Conservation (phyloP, 1,140 invertebrate genomes). For the Teleogryllus occipitalis region DNA sequence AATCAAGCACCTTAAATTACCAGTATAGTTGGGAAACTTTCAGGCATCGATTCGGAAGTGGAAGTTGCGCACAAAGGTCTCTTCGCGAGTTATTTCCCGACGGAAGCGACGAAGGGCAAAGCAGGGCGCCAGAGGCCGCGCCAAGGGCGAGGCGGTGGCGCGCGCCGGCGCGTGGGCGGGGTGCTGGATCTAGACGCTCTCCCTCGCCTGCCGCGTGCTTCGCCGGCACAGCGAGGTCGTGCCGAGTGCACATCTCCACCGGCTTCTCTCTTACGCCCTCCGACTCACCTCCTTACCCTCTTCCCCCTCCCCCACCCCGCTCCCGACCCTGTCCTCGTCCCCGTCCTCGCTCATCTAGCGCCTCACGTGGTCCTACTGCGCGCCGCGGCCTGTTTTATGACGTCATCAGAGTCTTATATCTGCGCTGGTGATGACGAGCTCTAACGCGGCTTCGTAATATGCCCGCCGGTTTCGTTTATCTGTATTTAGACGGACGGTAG, state of each 20-base stretch:
- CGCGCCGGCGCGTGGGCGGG: too few species aligned
- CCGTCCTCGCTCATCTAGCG: too few species aligned
- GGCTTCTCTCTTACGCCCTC: too few species aligned
- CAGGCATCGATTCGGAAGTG: neutral
- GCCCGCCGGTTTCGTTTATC: neutral
- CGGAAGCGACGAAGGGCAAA: neutral
- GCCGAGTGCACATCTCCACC: too few species aligned
- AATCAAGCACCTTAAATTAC: neutral
- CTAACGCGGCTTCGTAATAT: neutral
- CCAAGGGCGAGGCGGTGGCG: neutral
- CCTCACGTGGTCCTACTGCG: too few species aligned
- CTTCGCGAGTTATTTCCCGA: neutral
- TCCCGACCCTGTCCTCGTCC: too few species aligned
- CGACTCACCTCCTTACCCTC: too few species aligned
- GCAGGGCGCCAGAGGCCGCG: neutral
- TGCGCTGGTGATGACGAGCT: neutral
- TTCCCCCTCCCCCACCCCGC: too few species aligned
- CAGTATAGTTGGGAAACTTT: neutral
- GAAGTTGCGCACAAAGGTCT: neutral
- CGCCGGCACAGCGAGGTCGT: too few species aligned
- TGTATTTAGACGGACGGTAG: neutral
- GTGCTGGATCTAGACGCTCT: too few species aligned
- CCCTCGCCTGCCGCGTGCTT: too few species aligned
- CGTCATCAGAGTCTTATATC: conserved; percentile 3
- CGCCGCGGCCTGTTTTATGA: neutral